These are phyloP conservation scores for Catostomus latipinnis DNA, from an alignment of 2,797 vertebrate species.

Conservation along the genomic window DNA sequence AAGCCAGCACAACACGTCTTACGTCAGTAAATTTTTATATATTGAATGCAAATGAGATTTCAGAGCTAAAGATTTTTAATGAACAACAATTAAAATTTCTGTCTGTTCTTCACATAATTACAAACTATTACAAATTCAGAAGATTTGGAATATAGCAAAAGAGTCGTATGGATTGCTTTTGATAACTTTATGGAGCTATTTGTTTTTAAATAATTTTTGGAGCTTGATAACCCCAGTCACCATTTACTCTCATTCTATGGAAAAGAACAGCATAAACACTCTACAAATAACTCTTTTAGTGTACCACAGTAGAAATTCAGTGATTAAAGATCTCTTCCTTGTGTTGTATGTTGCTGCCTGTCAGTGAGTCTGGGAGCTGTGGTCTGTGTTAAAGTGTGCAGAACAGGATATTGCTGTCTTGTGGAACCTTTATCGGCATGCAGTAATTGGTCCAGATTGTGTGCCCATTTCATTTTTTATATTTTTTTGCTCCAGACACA, in stretches of 20 bases:
- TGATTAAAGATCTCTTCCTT: neutral
- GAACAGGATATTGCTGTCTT: conserved; percentile 62
- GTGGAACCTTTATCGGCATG: conserved; percentile 49
- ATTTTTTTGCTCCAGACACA: conserved; percentile 47
- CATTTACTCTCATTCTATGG: neutral
- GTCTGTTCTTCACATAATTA: too few species aligned
- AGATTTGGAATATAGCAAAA: too few species aligned
- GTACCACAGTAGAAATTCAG: too few species aligned
- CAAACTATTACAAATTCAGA: too few species aligned
- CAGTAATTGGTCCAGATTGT: conserved; percentile 55
- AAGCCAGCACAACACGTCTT: too few species aligned
- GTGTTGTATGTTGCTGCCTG: conserved; percentile 41
- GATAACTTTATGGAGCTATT: neutral
- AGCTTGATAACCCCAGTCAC: neutral
- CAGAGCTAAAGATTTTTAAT: too few species aligned
- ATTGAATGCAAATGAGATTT: too few species aligned
- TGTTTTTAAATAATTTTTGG: neutral
- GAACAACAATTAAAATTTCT: too few species aligned
- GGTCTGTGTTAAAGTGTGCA: conserved; percentile 41
- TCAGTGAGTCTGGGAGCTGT: conserved; percentile 23
- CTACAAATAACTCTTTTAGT: neutral
- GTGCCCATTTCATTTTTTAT: conserved; percentile 30
- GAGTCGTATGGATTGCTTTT: too few species aligned
- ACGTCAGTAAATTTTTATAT: too few species aligned
- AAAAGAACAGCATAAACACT: neutral